These are phyloP conservation scores for Trachelipus rathkii DNA, from an alignment of 1,140 invertebrate genomes.

Conservation along the genomic window DNA sequence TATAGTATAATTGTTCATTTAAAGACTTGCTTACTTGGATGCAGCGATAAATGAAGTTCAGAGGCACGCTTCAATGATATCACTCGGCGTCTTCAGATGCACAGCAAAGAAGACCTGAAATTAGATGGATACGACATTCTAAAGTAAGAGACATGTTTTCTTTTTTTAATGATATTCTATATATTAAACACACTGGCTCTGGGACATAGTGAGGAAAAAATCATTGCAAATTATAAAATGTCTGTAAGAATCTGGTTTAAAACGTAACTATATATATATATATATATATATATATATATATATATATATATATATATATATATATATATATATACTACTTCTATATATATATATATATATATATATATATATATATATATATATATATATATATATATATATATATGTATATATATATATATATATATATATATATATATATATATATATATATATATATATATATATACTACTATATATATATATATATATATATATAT, in stretches of 20 bases:
- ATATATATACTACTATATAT: too few species aligned
- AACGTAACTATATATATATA: background rate
- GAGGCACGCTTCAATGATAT: background rate
- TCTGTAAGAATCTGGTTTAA: too few species aligned
- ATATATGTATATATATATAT: constrained; percentile 12
- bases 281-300: constrained; percentile 13
- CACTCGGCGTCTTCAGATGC: background rate
- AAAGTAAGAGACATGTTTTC: background rate
- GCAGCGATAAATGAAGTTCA: background rate
- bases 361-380: constrained; percentile 9
- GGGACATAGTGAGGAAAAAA: too few species aligned
- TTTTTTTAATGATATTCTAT: background rate
- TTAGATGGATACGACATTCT: background rate
- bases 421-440: constrained; percentile 14
- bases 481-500: too few species aligned
- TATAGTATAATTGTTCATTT: background rate
- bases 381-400: constrained; percentile 9
- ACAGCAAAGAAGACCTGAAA: background rate
- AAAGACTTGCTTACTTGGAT: background rate
- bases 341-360: constrained; percentile 5
- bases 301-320: constrained; percentile 11
- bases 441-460: background rate
- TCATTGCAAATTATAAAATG: too few species aligned
- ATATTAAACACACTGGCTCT: too few species aligned
- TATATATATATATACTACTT: background rate